Evolutionary conservation across 2,797 vertebrate species (phyloP).

Genomic region (Crenichthys baileyi): DNA sequence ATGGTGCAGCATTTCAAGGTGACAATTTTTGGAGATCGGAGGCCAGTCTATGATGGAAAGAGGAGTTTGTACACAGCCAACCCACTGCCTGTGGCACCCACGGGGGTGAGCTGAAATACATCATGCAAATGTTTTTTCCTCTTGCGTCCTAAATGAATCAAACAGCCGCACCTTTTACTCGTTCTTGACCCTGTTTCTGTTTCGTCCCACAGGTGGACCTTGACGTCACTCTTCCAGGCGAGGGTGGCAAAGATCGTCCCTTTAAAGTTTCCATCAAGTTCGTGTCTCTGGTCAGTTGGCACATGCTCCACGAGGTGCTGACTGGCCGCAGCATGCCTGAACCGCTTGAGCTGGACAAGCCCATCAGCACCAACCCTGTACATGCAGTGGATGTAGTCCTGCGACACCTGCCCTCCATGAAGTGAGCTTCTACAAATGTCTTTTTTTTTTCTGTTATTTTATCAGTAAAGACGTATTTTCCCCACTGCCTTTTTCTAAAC

Average conservation of each 20-base stretch:
- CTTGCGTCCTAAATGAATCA: not conserved
- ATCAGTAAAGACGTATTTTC: not conserved
- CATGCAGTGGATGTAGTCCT: constrained; percentile 98
- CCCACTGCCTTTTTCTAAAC: not conserved
- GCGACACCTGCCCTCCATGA: constrained; percentile 98
- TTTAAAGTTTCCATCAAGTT: constrained; percentile 99
- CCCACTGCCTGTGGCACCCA: constrained; percentile 93
- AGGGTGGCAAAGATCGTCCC: constrained; percentile 98
- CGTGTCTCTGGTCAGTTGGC: constrained; percentile 99
- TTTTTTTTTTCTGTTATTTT: not conserved
- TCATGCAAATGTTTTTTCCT: not conserved
- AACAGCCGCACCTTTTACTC: not conserved
- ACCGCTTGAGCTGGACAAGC: constrained; percentile 98
- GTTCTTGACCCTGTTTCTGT: not conserved
- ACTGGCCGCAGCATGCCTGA: constrained; percentile 96
- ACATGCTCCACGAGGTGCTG: constrained; percentile 97
- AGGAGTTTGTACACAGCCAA: constrained; percentile 98
- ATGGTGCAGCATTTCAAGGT: constrained; percentile 99
- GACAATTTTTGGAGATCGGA: constrained; percentile 98
- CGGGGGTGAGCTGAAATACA: constrained; percentile 83
- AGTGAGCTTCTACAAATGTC: constrained; percentile 78
- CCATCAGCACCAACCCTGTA: constrained; percentile 99
- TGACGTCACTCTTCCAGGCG: constrained; percentile 98
- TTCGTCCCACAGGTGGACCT: constrained; percentile 90
- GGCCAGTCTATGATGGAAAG: constrained; percentile 98